Conservation (phyloP, 2,888 invertebrate species). For the Tenthredo livida region DNA sequence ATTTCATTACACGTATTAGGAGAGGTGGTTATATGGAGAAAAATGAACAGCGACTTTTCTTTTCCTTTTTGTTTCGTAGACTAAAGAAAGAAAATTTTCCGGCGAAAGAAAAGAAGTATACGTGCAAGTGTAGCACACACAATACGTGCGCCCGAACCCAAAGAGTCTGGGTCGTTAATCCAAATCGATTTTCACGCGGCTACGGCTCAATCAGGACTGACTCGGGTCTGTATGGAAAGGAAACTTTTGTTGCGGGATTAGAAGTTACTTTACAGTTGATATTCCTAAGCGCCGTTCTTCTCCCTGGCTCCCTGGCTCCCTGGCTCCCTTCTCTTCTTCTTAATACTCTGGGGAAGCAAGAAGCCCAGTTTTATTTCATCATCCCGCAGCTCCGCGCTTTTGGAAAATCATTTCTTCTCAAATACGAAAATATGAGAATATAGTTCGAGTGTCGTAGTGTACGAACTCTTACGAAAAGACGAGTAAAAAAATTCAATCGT, state of each 20-base stretch:
- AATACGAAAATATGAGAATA: constrained; percentile 4
- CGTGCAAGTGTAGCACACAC: constrained; percentile 7
- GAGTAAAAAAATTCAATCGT: neutral
- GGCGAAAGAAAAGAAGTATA: neutral
- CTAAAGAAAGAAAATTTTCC: neutral
- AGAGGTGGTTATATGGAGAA: neutral
- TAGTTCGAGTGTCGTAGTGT: neutral
- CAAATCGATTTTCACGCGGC: constrained; percentile 51
- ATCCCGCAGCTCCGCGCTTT: neutral
- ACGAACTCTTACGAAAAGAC: too few species aligned
- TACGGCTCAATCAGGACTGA: constrained; percentile 49
- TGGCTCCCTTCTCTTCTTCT: neutral
- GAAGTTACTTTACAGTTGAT: constrained; percentile 52
- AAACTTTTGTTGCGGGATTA: constrained; percentile 52
- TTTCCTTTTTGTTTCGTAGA: neutral
- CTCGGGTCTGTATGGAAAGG: constrained; percentile 26
- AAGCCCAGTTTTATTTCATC: constrained; percentile 14
- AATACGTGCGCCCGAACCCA: neutral
- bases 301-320: neutral
- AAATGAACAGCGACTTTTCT: too few species aligned
- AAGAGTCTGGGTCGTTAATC: constrained; percentile 41
- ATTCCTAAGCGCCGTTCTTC: constrained; percentile 21
- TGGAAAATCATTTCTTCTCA: neutral
- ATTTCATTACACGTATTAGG: neutral
- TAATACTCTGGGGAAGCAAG: neutral